These are phyloP conservation scores for Acleris emargana DNA, from an alignment of 2,888 invertebrate species.

Conservation along the genomic window DNA sequence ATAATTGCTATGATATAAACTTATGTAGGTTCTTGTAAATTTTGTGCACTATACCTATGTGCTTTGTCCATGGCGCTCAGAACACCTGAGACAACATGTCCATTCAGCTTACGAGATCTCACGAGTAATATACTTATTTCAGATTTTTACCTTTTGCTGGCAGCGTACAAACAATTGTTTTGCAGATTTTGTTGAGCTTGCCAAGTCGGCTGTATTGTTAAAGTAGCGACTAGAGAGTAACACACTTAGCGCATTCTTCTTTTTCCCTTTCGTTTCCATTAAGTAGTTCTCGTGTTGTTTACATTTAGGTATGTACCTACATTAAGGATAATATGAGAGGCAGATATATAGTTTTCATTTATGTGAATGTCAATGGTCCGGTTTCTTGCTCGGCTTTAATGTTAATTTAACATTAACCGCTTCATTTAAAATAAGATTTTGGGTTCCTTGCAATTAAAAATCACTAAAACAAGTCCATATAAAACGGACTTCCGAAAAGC, in stretches of 20 bases:
- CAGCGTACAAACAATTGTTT: background rate
- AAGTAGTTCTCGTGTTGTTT: background rate
- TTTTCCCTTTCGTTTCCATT: conserved; percentile 26
- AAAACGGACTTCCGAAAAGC: too few species aligned
- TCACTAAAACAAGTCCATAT: too few species aligned
- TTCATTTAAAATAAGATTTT: too few species aligned
- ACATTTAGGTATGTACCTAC: background rate
- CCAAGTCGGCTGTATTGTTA: conserved; percentile 30
- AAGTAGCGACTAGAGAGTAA: conserved; percentile 30
- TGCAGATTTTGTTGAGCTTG: conserved; percentile 26
- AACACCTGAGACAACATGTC: too few species aligned
- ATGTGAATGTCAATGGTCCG: too few species aligned
- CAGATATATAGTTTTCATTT: background rate
- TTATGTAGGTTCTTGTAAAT: too few species aligned
- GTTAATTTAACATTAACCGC: too few species aligned
- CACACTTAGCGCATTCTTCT: conserved; percentile 15
- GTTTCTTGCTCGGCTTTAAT: too few species aligned
- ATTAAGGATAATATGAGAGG: conserved; percentile 1
- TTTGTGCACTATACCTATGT: too few species aligned
- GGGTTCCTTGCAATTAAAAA: too few species aligned
- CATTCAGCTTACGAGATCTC: too few species aligned
- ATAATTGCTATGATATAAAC: background rate
- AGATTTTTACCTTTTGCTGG: background rate
- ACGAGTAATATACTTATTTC: background rate
- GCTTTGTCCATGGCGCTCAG: too few species aligned